Conservation (phyloP, 2,888 invertebrate species). For the Tromatobia lineatoria region DNA sequence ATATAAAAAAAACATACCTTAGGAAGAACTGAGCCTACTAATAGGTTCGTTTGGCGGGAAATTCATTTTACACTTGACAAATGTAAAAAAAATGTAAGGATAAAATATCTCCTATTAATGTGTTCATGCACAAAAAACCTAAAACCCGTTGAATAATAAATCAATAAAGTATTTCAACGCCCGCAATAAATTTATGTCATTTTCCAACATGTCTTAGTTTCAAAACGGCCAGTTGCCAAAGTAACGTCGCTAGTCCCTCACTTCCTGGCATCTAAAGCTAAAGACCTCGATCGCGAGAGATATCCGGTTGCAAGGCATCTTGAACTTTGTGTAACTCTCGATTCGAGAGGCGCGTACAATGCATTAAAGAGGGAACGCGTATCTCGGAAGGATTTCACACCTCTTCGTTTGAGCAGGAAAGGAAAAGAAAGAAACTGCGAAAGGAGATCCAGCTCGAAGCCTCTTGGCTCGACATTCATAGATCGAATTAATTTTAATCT, state of each 20-base stretch:
- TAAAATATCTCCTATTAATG: too few species aligned
- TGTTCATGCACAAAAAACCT: too few species aligned
- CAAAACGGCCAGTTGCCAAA: not conserved
- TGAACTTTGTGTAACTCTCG: conserved; percentile 30
- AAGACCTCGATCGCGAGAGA: conserved; percentile 40
- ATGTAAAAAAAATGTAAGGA: too few species aligned
- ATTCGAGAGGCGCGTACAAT: conserved; percentile 28
- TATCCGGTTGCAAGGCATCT: conserved; percentile 36
- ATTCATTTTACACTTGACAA: too few species aligned
- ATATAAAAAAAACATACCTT: too few species aligned
- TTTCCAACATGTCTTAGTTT: not conserved
- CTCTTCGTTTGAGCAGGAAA: conserved; percentile 47
- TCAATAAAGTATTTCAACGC: too few species aligned
- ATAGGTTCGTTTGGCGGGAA: too few species aligned
- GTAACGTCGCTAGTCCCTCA: not conserved
- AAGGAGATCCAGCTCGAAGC: conserved; percentile 23
- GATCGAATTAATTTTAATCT: conserved; percentile 84
- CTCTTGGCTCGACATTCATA: conserved; percentile 78
- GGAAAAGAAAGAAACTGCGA: conserved; percentile 46
- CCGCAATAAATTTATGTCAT: too few species aligned
- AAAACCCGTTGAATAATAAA: too few species aligned
- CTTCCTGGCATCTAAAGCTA: conserved; percentile 1
- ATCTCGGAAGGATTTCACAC: conserved; percentile 25
- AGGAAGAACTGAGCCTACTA: too few species aligned
- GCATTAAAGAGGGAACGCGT: conserved; percentile 29